Evolutionary conservation across 2,888 invertebrate species (phyloP), one percentile per base, ranked within the genome.

Genomic region (Drosophila anomelani): DNA sequence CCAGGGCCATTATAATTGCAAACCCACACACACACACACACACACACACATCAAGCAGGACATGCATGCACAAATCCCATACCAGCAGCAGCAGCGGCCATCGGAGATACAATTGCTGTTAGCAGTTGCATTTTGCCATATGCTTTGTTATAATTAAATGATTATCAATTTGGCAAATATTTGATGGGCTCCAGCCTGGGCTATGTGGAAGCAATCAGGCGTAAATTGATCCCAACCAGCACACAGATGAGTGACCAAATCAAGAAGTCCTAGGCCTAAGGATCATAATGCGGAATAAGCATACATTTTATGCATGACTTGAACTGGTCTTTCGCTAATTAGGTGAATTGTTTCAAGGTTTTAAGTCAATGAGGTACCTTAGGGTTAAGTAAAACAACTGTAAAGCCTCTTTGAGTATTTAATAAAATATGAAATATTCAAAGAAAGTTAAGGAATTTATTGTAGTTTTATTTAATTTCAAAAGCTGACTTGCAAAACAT

Each of bases 111-210:
- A 66, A 49, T 58, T 54, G 56, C 63, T 60, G 57, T 58, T 73
- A 69, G 77, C 71, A 76, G 57, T 71, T 75, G 83, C 73, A 76
- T 78, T 83, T 76, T 72, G 77, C 81, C 79, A 72, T 76, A 68
- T 74, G 83, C 78, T 81, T 72, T 81, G 79, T 78, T 83, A 79
- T 85, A 84, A 84, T 84, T 84, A 84, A 84, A 84, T 84, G 84
- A 83, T 85, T 81, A 84, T 84, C 83, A 85, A 83, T 85, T 85
- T 76, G 77, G 75, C 81, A 83, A 83, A 84, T 84, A 84, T 83
- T 85, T 83, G 81, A 78, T 66, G 47, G 64, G 23, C 15, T 29
- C 54, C 26, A 23, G 55, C 41, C 57, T 56, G 29, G 72, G 74
- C 61, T 73, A 58, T 59, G 75, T 47, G 20, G 61, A 80, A 55